A percentile compares a stretch with the other conserved stretches of the same genome.
Conservation (phyloP, 30 jellyfish, hydroid and myxozoan genomes). For the Catostylus mosaicus region DNA sequence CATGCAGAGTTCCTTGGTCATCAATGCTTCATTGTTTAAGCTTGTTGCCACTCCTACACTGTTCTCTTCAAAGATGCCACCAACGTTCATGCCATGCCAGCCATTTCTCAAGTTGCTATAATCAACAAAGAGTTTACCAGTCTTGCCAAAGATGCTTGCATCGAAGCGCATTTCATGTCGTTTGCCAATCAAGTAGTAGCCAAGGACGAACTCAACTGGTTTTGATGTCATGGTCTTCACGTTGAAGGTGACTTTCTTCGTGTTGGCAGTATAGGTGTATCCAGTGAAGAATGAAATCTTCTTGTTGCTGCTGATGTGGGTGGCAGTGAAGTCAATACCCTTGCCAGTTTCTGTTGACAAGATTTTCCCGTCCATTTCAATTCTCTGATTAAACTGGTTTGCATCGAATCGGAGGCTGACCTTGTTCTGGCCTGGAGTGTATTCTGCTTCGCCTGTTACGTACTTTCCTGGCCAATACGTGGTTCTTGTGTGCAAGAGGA, state of each 20-base stretch:
- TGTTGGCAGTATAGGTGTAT: slow-evolving; percentile 28
- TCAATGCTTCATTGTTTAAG: slow-evolving; percentile 32
- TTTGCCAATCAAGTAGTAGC: slow-evolving; percentile 37
- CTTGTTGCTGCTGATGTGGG: slow-evolving; percentile 62
- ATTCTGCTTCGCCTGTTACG: slow-evolving; percentile 88
- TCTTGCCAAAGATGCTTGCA: slow-evolving; percentile 78
- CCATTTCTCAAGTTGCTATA: slow-evolving; percentile 64
- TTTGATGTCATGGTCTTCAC: slow-evolving; percentile 36
- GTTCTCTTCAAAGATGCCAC: slow-evolving; percentile 28
- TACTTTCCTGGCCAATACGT: slow-evolving; percentile 92
- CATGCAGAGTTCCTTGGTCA: slow-evolving; percentile 37
- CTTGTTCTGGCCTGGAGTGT: slow-evolving; percentile 56
- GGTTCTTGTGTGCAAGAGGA: slow-evolving; percentile 78
- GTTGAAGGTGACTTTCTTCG: slow-evolving; percentile 62
- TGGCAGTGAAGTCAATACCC: slow-evolving; percentile 82
- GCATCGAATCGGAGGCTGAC: slow-evolving; percentile 77
- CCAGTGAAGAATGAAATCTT: slow-evolving; percentile 79
- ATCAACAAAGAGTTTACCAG: slow-evolving; percentile 50
- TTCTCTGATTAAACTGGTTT: slow-evolving; percentile 83
- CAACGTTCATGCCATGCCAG: slow-evolving; percentile 48
- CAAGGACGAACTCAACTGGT: slow-evolving; percentile 48
- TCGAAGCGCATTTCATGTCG: slow-evolving; percentile 44
- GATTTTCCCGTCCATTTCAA: slow-evolving; percentile 74
- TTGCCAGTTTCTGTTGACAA: slow-evolving; percentile 55
- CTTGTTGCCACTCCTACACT: slow-evolving; percentile 37